These are phyloP conservation scores for Cinara cedri DNA, from an alignment of 2,888 invertebrate genomes.

Conservation along the genomic window DNA sequence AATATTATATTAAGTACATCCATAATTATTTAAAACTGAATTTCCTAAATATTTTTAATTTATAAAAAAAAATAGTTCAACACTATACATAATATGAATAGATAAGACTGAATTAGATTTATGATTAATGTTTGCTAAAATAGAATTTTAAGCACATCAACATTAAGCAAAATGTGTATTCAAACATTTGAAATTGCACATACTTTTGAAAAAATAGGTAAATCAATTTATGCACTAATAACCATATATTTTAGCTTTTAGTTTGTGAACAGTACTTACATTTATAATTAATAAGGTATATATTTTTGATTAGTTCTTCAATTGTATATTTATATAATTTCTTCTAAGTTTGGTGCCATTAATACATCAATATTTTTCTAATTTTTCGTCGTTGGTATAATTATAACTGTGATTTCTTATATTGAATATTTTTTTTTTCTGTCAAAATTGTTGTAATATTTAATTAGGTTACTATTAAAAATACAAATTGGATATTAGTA, in stretches of 20 bases:
- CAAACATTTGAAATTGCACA: neutral
- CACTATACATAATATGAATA: neutral
- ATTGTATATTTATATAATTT: neutral
- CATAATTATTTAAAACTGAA: slow-evolving; percentile 11
- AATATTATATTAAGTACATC: neutral
- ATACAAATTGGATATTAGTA: slow-evolving; percentile 4
- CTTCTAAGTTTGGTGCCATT: neutral
- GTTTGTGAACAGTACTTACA: neutral
- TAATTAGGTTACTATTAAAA: neutral
- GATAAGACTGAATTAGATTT: slow-evolving; percentile 37
- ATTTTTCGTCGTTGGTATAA: neutral
- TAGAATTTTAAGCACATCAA: neutral
- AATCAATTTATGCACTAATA: neutral
- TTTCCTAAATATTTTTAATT: neutral
- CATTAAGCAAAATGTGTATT: neutral
- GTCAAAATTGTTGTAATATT: neutral
- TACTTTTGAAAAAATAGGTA: neutral
- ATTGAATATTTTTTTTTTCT: neutral
- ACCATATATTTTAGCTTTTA: neutral
- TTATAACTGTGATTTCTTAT: neutral
- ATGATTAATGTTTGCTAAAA: slow-evolving; percentile 6
- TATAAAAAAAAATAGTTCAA: slow-evolving; percentile 13
- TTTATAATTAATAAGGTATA: neutral
- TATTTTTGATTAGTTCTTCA: neutral
- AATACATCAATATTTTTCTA: neutral